Base-by-base conservation (phyloP, 2,113 vertebrate genomes). In the Monopterus albus region DNA sequence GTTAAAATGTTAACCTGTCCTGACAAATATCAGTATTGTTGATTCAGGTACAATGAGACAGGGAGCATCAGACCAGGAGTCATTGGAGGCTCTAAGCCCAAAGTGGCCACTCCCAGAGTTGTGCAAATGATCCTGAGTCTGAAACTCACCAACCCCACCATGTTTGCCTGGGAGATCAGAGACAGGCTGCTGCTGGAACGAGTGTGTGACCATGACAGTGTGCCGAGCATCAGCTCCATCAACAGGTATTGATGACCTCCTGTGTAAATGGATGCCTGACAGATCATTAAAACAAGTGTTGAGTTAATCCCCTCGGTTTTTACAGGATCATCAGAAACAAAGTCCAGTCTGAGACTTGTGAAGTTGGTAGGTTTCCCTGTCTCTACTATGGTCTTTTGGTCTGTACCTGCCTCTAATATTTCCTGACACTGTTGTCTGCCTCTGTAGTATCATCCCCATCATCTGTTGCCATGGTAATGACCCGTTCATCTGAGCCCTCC, bases 161-260 rank as follows among this genome's bases (percentile, higher is more conserved):
- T 95, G 93, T 95, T 95, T 0, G 94, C 94, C 29, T 94, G 94
- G 93, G 94, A 95, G 83, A 95, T 95, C 71, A 86, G 92, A 38
- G 94, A 95, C 68, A 86, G 91, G 49, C 91, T 95, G 42, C 55
- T 95, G 76, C 86, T 93, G 2, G 94, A 95, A 62, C 89, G 81
- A 0, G 92, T 94, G 66, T 95, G 94, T 40, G 91, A 94, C 79
- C 87, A 82, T 0, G 91, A 92, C 74, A 93, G 91, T 0, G 94
- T 94, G 25, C 94, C 94, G 74, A 95, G 94, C 58, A 92, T 95
- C 85, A 95, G 94, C 84, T 95, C 94, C 68, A 94, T 95, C 75
- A 95, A 95, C 89, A 94, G 87, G 87, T 87, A 80, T 2, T 7
- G 26, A 52, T 15, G 7, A 23, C 4, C 3, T 17, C 6, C 2